Base-by-base conservation (phyloP, 2,888 invertebrate genomes). In the Ypsolopha scabrella region DNA sequence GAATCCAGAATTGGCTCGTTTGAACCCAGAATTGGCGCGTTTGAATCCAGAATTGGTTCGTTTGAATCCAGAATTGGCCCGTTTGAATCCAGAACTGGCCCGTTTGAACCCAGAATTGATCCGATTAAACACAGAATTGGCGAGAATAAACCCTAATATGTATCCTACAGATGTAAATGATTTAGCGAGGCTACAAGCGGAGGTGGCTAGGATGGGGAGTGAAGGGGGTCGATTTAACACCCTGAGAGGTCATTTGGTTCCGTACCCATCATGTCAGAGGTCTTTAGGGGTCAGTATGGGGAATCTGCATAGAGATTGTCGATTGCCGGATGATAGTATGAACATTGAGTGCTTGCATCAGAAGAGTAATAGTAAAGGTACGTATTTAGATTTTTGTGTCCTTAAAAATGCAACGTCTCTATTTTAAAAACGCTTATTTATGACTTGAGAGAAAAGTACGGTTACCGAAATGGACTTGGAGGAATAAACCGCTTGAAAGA, bases 281-380 rank as follows among this genome's bases (percentile, higher is more conserved):
- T 55, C 63, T 3, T 52, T 82, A 51, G 81, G 79, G 0, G 69
- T 79, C 69, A 82, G 81, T 50, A 75, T 75, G 0, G 75, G 72
- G 8, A 82, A 80, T n/a, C 48, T 82, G 0, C 80, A 80, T 14
- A 65, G 79, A 13, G 81, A 80, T 47, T 80, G 81, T 43, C 65
- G 80, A 3, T 58, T 74, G 50, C 50, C 48, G 1, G 81, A 81
- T 10, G 79, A 78, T 6, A 63, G 54, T 36, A 66, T 72, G 0
- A 58, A 65, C 0, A 74, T 80, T 1, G 85, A 86, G 52, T 83
- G 85, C 41, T 55, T 80, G 47, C 85, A 85, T 58, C 82, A 82
- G 61, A 82, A 80, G 39, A 75, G 65, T 56, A 71, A 59, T 0
- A 81, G 82, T 51, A 85, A 83, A 78, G 80, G 85, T 85, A n/a